A percentile compares a stretch with the other conserved stretches of the same genome.
These are phyloP conservation scores for Choloepus didactylus DNA, from an alignment of 2,797 vertebrate species.

Conservation along the genomic window DNA sequence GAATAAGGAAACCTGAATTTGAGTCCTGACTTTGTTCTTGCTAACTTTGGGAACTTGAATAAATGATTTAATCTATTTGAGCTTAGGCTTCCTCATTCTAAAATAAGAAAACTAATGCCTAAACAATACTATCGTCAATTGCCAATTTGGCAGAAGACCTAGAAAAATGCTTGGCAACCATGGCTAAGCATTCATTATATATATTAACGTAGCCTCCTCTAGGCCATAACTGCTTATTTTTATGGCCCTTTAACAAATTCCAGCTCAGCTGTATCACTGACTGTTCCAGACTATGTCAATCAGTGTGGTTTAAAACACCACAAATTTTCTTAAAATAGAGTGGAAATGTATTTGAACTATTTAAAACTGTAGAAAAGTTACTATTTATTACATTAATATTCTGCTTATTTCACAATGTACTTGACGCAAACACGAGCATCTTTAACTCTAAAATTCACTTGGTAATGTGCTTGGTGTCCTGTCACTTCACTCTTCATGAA, in stretches of 20 bases:
- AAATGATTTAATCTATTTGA: constrained; percentile 56
- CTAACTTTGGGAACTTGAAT: not conserved
- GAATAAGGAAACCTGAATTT: not conserved
- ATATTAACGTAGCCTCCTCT: constrained; percentile 56
- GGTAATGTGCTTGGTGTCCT: not conserved
- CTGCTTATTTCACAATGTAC: constrained; percentile 5
- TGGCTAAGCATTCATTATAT: constrained; percentile 56
- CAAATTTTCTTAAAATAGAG: not conserved
- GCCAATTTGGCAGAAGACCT: constrained; percentile 29
- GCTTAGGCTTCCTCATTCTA: not conserved
- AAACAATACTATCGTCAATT: constrained; percentile 25
- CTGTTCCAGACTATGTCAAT: not conserved
- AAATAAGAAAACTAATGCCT: constrained; percentile 49
- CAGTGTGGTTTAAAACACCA: not conserved
- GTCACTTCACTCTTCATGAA: not conserved
- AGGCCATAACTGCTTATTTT: not conserved
- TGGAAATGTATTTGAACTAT: constrained; percentile 18
- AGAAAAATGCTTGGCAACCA: constrained; percentile 41
- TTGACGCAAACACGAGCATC: not conserved
- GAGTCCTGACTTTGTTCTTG: constrained; percentile 36
- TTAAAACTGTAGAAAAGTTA: not conserved
- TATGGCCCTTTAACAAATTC: constrained; percentile 10
- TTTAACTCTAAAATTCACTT: constrained; percentile 20
- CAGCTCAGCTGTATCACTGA: not conserved
- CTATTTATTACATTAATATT: not conserved